Conservation (phyloP, 30 jellyfish, hydroid and myxozoan species). For the Haliclystus octoradiatus region DNA sequence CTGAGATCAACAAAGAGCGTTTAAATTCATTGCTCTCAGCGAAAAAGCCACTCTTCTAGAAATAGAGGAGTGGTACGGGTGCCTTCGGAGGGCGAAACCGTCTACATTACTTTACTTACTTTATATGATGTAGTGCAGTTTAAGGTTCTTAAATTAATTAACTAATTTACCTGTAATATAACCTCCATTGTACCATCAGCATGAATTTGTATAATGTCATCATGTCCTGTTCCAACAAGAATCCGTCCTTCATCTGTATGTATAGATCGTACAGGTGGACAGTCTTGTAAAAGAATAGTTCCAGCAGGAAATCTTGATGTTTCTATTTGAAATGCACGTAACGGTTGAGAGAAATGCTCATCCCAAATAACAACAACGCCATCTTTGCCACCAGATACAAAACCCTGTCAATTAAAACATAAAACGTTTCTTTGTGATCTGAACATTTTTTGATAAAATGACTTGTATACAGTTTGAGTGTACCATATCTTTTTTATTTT, state of each 20-base stretch:
- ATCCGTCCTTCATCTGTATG: constrained; percentile 82
- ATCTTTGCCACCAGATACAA: constrained; percentile 83
- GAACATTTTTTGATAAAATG: neutral
- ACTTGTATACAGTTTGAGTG: neutral
- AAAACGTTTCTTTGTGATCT: no score
- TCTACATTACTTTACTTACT: no score
- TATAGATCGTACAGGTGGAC: constrained; percentile 73
- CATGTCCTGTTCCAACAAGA: constrained; percentile 78
- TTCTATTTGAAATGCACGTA: constrained; percentile 82
- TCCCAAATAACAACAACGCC: constrained; percentile 92
- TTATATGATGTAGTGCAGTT: no score
- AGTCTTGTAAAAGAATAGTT: constrained; percentile 61
- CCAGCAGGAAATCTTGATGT: constrained; percentile 79
- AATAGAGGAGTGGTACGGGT: no score
- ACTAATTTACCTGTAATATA: constrained; percentile 69
- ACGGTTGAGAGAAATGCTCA: constrained; percentile 66
- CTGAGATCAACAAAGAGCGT: no score
- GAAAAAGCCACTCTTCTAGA: no score
- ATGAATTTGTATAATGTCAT: constrained; percentile 66
- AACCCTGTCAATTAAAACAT: constrained; percentile 39
- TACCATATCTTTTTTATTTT: no score
- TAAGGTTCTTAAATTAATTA: no score
- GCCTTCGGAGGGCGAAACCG: no score
- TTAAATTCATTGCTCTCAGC: no score
- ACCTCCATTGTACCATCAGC: constrained; percentile 91